phyloP scores from a whole-genome alignment of 1,140 invertebrate genomes.

The Brachionus koreanus region DNA sequence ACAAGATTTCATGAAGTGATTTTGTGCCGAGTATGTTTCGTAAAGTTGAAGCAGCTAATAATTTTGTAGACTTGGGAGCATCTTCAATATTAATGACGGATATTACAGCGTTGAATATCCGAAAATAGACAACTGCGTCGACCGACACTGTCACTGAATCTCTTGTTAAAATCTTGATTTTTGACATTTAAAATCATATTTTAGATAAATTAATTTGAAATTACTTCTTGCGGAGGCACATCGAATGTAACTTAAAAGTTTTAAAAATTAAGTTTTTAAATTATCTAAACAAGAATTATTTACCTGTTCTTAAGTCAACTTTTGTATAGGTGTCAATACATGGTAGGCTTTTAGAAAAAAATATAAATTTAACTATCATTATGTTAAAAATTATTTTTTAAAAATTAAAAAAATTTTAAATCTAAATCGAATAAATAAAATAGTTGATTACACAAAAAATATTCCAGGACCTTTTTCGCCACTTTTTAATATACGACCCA shows the following conservation, averaged over 20 bases:
- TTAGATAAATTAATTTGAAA: neutral
- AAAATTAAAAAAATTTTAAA: no score
- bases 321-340: neutral
- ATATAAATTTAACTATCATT: no score
- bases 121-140: conserved; percentile 29
- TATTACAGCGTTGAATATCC: conserved; percentile 27
- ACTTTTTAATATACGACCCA: conserved; percentile 37
- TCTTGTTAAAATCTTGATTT: conserved; percentile 46
- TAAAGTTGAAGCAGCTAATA: conserved; percentile 46
- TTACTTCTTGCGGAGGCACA: conserved; percentile 18
- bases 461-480: conserved; percentile 46
- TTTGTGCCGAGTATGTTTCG: conserved; percentile 46
- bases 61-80: conserved; percentile 44
- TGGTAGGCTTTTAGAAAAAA: neutral
- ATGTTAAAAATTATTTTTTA: no score
- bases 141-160: conserved; percentile 47
- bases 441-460: conserved; percentile 44
- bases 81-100: conserved; percentile 46
- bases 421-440: no score
- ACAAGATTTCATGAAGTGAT: conserved; percentile 46
- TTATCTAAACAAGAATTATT: neutral
- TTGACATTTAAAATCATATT: neutral
- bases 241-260: conserved; percentile 4
- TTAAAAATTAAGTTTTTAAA: neutral
- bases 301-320: conserved; percentile 46